These are phyloP conservation scores for Nannoperca australis DNA, from an alignment of 2,797 vertebrate genomes.

Conservation along the genomic window DNA sequence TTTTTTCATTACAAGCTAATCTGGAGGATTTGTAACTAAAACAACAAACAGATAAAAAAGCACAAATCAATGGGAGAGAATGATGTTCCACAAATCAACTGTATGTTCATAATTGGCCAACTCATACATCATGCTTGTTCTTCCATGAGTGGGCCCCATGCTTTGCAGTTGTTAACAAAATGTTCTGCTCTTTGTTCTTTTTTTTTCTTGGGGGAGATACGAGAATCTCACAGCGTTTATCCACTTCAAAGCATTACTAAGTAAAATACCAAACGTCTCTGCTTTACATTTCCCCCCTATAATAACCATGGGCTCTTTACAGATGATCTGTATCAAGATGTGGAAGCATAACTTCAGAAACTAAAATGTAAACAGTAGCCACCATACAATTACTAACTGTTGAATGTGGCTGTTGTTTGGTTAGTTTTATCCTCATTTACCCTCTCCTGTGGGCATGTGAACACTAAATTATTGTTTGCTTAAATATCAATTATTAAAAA, in stretches of 20 bases:
- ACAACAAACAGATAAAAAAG: conserved; percentile 66
- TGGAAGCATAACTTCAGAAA: conserved; percentile 10
- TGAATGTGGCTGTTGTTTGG: conserved; percentile 38
- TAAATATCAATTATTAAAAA: conserved; percentile 61
- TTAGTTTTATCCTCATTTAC: conserved; percentile 62
- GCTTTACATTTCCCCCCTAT: conserved; percentile 1
- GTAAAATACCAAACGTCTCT: conserved; percentile 7
- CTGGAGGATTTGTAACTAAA: conserved; percentile 75
- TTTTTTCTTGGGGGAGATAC: conserved; percentile 2
- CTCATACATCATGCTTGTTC: conserved; percentile 63
- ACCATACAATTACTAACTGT: conserved; percentile 31
- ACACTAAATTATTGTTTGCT: conserved; percentile 62
- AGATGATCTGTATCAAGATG: conserved; percentile 39
- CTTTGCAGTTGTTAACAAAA: conserved; percentile 54
- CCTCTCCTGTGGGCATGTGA: conserved; percentile 54
- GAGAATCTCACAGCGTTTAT: conserved; percentile 16
- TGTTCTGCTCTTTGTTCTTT: conserved; percentile 7
- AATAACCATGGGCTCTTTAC: conserved; percentile 33
- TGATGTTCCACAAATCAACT: conserved; percentile 59
- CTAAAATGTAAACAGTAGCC: conserved; percentile 63
- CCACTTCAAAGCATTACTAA: conserved; percentile 40
- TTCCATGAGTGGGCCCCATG: conserved; percentile 57
- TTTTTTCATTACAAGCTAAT: conserved; percentile 79
- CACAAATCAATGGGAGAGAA: conserved; percentile 57
- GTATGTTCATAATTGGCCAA: conserved; percentile 61